Percentiles rank a stretch among this genome's conserved stretches.
phyloP scores from a whole-genome alignment of 2,888 invertebrate genomes.

The Agrilus biguttatus region DNA sequence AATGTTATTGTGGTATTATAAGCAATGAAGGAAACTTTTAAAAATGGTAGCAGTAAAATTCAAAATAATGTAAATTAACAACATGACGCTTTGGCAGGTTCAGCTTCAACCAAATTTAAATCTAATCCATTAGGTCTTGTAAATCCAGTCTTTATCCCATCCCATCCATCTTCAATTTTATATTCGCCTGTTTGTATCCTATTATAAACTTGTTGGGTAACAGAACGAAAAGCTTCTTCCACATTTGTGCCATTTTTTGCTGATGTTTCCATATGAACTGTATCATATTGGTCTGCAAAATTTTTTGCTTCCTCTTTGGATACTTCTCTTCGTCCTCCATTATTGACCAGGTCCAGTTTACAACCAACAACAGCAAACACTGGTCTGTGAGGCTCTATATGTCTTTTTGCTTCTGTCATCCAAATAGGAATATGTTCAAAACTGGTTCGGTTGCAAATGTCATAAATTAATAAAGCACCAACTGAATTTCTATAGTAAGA shows the following conservation, averaged over 20 bases:
- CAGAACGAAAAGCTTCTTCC: conserved; percentile 79
- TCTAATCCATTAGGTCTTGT: conserved; percentile 68
- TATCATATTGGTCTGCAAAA: conserved; percentile 83
- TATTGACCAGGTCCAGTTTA: conserved; percentile 70
- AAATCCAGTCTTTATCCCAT: conserved; percentile 90
- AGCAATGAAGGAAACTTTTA: no score
- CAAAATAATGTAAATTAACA: conserved; percentile 41
- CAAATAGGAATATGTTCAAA: conserved; percentile 93
- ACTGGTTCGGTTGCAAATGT: conserved; percentile 75
- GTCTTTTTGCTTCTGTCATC: conserved; percentile 91
- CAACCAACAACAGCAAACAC: conserved; percentile 88
- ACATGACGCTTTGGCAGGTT: conserved; percentile 79
- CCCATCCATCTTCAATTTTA: conserved; percentile 90
- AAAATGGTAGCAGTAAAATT: no score
- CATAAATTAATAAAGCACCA: conserved; percentile 89
- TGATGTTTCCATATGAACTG: conserved; percentile 93
- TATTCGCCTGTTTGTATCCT: conserved; percentile 85
- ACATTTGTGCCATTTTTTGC: conserved; percentile 86
- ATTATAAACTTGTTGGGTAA: conserved; percentile 83
- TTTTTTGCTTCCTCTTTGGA: conserved; percentile 82
- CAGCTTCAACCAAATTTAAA: conserved; percentile 76
- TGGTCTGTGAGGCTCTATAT: conserved; percentile 90
- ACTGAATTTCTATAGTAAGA: conserved; percentile 98
- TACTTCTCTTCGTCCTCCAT: conserved; percentile 56
- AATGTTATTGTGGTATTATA: no score